These are phyloP conservation scores for Cassiopea andromeda DNA, from an alignment of 30 jellyfish, hydroid and myxozoan genomes.

Conservation along the genomic window DNA sequence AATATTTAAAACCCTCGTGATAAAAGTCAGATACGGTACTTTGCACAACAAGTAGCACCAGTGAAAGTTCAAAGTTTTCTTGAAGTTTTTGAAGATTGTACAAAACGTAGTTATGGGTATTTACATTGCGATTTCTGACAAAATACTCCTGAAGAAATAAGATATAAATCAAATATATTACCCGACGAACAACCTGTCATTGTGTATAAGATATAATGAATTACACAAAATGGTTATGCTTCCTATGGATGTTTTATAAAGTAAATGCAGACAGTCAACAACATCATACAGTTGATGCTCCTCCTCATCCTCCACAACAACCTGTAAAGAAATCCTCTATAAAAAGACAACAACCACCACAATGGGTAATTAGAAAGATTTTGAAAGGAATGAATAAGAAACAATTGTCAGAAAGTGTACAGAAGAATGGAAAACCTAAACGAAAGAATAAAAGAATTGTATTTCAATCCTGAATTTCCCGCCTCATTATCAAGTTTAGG, in stretches of 20 bases:
- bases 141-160: conserved; percentile 8
- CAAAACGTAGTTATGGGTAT: conserved; percentile 35
- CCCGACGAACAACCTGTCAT: conserved; percentile 29
- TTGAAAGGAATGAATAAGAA: too few species aligned
- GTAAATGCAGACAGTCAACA: too few species aligned
- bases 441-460: background rate
- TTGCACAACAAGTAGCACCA: conserved; percentile 35
- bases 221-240: background rate
- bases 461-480: background rate
- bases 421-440: too few species aligned
- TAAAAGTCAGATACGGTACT: conserved; percentile 18
- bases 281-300: too few species aligned
- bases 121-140: conserved; percentile 42
- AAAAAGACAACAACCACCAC: too few species aligned
- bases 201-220: background rate
- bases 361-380: too few species aligned
- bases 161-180: conserved; percentile 29
- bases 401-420: too few species aligned
- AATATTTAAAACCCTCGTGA: conserved; percentile 41
- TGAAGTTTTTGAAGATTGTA: conserved; percentile 28
- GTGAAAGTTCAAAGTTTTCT: background rate
- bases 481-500: background rate
- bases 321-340: too few species aligned
- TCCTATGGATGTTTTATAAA: background rate
- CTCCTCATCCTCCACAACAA: too few species aligned